Conservation (phyloP, 2,113 vertebrate genomes). For the Ptilonorhynchus violaceus region DNA sequence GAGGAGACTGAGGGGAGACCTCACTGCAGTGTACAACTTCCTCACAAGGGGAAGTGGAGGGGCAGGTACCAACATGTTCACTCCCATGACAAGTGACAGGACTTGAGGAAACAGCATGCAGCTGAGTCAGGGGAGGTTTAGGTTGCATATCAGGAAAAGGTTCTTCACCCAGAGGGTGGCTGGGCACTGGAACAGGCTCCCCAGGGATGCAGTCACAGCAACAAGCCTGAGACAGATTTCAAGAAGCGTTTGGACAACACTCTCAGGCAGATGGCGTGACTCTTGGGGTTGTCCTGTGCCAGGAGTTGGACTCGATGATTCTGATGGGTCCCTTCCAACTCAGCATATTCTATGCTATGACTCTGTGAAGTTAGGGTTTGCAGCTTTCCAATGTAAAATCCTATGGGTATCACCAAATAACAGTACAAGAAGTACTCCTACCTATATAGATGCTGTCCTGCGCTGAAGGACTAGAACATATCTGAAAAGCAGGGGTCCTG, state of each 20-base stretch:
- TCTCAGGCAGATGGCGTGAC: not conserved
- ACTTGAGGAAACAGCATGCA: not conserved
- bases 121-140: not conserved
- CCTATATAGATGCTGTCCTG: not conserved
- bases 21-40: not conserved
- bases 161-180: not conserved
- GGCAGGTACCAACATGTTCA: not conserved
- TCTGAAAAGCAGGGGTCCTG: not conserved
- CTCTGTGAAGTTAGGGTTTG: not conserved
- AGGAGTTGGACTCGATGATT: not conserved
- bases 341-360: not conserved
- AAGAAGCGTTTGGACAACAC: not conserved
- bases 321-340: not conserved
- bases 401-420: not conserved
- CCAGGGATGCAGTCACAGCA: not conserved
- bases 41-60: not conserved
- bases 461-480: not conserved
- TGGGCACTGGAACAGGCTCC: not conserved
- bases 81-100: accelerated
- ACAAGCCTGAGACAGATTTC: not conserved
- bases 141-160: accelerated
- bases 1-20: not conserved
- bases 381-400: not conserved
- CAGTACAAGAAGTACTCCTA: not conserved
- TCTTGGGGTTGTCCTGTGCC: not conserved